These are phyloP conservation scores for Tachina fera DNA, from an alignment of 2,888 invertebrate genomes.

Conservation along the genomic window DNA sequence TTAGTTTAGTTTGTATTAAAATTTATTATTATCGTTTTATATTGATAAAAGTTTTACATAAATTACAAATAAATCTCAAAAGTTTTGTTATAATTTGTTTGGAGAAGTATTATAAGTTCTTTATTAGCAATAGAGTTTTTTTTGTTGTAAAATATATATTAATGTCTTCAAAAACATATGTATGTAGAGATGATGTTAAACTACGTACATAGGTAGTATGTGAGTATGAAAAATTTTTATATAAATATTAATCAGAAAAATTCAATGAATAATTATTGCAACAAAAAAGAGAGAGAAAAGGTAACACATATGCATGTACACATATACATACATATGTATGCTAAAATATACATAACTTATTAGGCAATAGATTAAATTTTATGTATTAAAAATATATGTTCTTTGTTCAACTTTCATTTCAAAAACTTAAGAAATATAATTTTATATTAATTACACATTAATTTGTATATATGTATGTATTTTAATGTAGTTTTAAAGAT, in stretches of 20 bases:
- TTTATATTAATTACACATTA: constrained; percentile 35
- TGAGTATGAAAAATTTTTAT: not conserved
- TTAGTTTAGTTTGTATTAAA: constrained; percentile 34
- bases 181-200: not conserved
- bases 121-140: constrained; percentile 60
- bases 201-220: not conserved
- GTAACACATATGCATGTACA: constrained; percentile 15
- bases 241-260: constrained; percentile 18
- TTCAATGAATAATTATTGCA: constrained; percentile 42
- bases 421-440: constrained; percentile 49
- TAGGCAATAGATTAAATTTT: constrained; percentile 19
- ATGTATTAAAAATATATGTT: constrained; percentile 43
- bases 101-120: constrained; percentile 40
- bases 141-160: constrained; percentile 1
- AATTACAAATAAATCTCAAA: constrained; percentile 59
- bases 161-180: constrained; percentile 41
- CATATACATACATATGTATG: not conserved
- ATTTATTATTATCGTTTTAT: constrained; percentile 15
- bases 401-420: constrained; percentile 33
- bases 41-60: constrained; percentile 30
- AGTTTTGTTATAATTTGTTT: constrained; percentile 5
- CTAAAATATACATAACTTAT: constrained; percentile 20
- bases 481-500: not conserved
- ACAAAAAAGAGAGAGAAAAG: constrained; percentile 33
- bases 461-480: not conserved